phyloP scores from a whole-genome alignment of 2,888 invertebrate species.

The Horisme vitalbata region DNA sequence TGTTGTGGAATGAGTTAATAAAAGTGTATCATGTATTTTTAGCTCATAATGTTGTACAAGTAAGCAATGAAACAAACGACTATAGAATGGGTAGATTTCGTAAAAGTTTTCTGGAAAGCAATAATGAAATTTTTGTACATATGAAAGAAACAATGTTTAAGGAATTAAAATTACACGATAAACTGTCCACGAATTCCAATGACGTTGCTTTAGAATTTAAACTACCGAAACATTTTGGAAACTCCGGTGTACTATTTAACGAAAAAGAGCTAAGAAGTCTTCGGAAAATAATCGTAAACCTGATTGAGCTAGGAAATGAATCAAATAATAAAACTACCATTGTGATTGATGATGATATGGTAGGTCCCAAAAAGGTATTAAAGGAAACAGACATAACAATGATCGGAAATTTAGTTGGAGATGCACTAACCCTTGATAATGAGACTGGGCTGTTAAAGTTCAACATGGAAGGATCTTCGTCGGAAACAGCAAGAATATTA shows the following conservation, averaged over 20 bases:
- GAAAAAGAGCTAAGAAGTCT: neutral
- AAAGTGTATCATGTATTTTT: constrained; percentile 12
- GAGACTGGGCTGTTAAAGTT: constrained; percentile 7
- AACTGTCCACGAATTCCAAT: neutral
- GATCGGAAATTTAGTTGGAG: constrained; percentile 5
- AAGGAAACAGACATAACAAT: neutral
- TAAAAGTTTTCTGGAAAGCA: constrained; percentile 11
- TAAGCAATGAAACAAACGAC: neutral
- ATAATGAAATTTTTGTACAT: constrained; percentile 8
- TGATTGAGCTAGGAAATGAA: neutral
- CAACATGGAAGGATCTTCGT: neutral
- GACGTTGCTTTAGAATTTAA: constrained; percentile 1
- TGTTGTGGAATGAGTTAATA: constrained; percentile 9
- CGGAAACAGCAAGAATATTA: neutral
- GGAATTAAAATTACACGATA: constrained; percentile 1
- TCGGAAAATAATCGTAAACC: neutral
- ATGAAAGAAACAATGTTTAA: constrained; percentile 8
- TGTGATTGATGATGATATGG: constrained; percentile 1
- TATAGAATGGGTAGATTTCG: constrained; percentile 5
- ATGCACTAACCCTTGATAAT: constrained; percentile 3
- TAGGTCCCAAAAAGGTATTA: neutral
- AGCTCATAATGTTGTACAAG: constrained; percentile 4
- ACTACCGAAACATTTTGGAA: constrained; percentile 10
- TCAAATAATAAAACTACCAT: neutral
- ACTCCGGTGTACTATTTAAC: neutral